These are phyloP conservation scores for Sebastiscus albofasciatus DNA, from an alignment of 2,797 vertebrate genomes.

Conservation along the genomic window DNA sequence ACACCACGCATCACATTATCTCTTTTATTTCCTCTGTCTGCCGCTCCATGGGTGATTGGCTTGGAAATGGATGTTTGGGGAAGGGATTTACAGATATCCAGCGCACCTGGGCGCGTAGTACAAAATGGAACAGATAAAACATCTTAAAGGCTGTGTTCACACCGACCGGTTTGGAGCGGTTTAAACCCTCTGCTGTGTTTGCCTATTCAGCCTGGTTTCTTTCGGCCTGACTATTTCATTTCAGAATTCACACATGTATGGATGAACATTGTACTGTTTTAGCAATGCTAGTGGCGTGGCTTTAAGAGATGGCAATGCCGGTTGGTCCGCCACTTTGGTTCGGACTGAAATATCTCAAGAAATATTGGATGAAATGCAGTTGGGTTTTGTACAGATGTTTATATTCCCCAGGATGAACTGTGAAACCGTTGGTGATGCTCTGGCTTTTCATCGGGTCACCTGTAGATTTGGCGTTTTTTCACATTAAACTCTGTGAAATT, in stretches of 20 bases:
- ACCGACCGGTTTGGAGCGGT: background rate
- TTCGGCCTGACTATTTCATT: background rate
- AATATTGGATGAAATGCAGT: background rate
- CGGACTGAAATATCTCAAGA: background rate
- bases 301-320: background rate
- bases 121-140: slow-evolving; percentile 29
- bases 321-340: background rate
- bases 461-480: too few species aligned
- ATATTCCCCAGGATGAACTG: background rate
- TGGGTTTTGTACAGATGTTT: background rate
- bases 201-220: background rate
- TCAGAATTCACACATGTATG: background rate
- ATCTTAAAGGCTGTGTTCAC: slow-evolving; percentile 8
- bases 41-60: slow-evolving; percentile 56
- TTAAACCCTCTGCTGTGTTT: background rate
- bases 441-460: too few species aligned
- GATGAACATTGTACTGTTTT: background rate
- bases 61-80: slow-evolving; percentile 66
- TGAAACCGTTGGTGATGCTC: too few species aligned
- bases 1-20: slow-evolving; percentile 70
- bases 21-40: slow-evolving; percentile 59
- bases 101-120: slow-evolving; percentile 12
- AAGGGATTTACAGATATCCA: slow-evolving; percentile 63
- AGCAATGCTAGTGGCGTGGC: background rate
- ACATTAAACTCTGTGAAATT: too few species aligned